These are phyloP conservation scores for Euspilapteryx auroguttella DNA, from an alignment of 2,888 invertebrate species.

Conservation along the genomic window DNA sequence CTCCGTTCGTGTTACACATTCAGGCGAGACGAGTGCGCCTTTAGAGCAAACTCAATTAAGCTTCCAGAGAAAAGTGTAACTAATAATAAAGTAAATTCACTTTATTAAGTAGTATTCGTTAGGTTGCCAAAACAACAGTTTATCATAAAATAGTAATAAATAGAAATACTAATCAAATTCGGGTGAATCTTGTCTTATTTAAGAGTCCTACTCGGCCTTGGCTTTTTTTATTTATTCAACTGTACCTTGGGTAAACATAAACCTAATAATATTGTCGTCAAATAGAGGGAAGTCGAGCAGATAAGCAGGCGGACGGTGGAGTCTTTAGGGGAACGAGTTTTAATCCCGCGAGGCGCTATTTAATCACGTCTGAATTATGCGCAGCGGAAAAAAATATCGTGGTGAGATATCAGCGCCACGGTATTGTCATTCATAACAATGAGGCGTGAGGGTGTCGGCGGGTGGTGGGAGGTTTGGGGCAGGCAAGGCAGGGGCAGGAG, in stretches of 20 bases:
- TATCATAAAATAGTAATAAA: no score
- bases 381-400: conserved; percentile 40
- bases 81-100: no score
- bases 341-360: conserved; percentile 38
- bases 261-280: conserved; percentile 15
- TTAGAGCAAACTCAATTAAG: no score
- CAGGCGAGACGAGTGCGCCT: no score
- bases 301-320: conserved; percentile 22
- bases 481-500: conserved; percentile 6
- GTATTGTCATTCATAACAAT: conserved; percentile 56
- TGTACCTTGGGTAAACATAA: conserved; percentile 39
- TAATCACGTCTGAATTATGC: conserved; percentile 53
- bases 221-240: not conserved
- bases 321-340: conserved; percentile 39
- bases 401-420: conserved; percentile 37
- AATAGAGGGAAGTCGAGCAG: not conserved
- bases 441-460: conserved; percentile 12
- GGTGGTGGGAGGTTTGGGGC: conserved; percentile 11
- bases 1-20: no score
- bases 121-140: no score
- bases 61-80: no score
- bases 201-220: no score
- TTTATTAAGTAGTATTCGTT: no score
- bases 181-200: no score
- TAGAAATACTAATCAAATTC: no score